Conservation (phyloP, 2,888 invertebrate genomes). For the Cantharis flavilabris region DNA sequence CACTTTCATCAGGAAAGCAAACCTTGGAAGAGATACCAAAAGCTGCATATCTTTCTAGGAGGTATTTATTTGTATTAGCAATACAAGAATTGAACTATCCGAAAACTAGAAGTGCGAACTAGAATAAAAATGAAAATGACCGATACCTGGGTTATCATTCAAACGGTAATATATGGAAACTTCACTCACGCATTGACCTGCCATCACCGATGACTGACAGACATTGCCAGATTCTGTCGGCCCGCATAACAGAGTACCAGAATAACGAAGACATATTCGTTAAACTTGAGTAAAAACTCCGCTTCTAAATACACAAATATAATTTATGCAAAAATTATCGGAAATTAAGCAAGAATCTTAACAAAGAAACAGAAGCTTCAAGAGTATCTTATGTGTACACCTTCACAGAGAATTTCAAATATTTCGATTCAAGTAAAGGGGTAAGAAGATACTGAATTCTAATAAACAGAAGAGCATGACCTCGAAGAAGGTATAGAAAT, state of each 20-base stretch:
- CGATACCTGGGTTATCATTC: conserved; percentile 5
- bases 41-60: not conserved
- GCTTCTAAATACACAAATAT: conserved; percentile 24
- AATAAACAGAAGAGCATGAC: conserved; percentile 45
- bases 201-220: conserved; percentile 47
- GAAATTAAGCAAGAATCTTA: conserved; percentile 49
- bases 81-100: not conserved
- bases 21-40: conserved; percentile 12
- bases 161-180: not conserved
- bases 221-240: conserved; percentile 45
- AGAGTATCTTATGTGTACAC: conserved; percentile 22
- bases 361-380: conserved; percentile 46
- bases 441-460: conserved; percentile 55
- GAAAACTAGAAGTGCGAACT: conserved; percentile 4
- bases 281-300: not conserved
- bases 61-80: conserved; percentile 1
- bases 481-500: conserved; percentile 20
- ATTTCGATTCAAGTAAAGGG: conserved; percentile 46
- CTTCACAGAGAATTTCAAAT: conserved; percentile 8
- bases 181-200: conserved; percentile 10
- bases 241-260: conserved; percentile 38
- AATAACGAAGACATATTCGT: conserved; percentile 20
- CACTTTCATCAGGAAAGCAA: conserved; percentile 37
- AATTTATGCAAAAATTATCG: conserved; percentile 54
- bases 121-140: conserved; percentile 6